A percentile compares a stretch with the other conserved stretches of the same genome.
Conservation (phyloP, 2,888 invertebrate genomes). For the Hemicrepidius hirtus region DNA sequence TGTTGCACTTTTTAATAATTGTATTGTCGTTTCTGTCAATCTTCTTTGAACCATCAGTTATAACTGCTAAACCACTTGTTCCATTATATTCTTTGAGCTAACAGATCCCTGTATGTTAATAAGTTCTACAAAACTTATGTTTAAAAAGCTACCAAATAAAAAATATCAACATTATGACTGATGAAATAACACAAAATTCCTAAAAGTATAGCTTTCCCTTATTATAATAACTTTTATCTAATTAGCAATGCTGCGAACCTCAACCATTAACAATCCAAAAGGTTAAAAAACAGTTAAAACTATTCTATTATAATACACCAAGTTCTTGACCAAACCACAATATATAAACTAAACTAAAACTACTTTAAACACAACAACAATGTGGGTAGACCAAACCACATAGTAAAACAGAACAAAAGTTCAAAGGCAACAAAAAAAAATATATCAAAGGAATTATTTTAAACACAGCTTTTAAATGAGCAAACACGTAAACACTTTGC, state of each 20-base stretch:
- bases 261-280: conserved; percentile 11
- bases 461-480: conserved; percentile 28
- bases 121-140: background rate
- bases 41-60: no score
- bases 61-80: no score
- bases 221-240: conserved; percentile 13
- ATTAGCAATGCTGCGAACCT: conserved; percentile 18
- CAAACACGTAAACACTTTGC: conserved; percentile 9
- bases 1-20: no score
- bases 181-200: conserved; percentile 6
- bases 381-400: background rate
- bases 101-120: background rate
- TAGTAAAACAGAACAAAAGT: conserved; percentile 14
- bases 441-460: conserved; percentile 1
- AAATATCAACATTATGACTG: conserved; percentile 28
- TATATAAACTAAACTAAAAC: conserved; percentile 11
- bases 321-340: background rate
- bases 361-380: conserved; percentile 24
- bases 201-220: conserved; percentile 33
- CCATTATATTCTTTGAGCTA: no score
- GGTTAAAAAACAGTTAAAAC: background rate
- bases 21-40: no score
- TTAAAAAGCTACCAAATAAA: conserved; percentile 28
- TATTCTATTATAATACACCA: conserved; percentile 10
- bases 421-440: conserved; percentile 23